Base-by-base conservation (phyloP, 2,113 vertebrate genomes). In the Thymallus thymallus region DNA sequence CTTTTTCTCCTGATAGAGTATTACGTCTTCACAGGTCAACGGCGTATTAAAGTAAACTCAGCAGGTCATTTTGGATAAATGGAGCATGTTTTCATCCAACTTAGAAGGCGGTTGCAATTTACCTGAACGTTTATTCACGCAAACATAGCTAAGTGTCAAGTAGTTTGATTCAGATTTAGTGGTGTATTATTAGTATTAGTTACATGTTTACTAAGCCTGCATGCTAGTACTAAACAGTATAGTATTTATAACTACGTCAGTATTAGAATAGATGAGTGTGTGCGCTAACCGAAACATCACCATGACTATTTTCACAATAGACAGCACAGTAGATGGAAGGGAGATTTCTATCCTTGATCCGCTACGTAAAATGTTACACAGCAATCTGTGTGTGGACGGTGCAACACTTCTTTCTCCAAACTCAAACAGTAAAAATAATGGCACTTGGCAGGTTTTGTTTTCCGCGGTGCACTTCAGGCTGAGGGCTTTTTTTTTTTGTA, bases 371-470 rank as follows among this genome's bases (percentile, higher is more conserved):
- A 85, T 71, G 73, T 82, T 71, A 74, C 72, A 29, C 69, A n/a
- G 76, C 79, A 89, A 86, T 90, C 83, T 10, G 16, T 51, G 12
- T 51, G 12, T 18, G 48, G 14, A 51, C 35, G 84, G 90, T 89
- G 68, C 91, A 94, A 92, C 87, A 86, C 90, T 94, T 94, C 90
- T 94, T 94, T 76, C 91, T 88, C 79, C 93, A 92, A 93, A 92
- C 82, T 93, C 94, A 93, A 89, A 92, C 93, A 82, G 90, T 88
- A 93, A 91, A 94, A 94, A 95, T 95, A 94, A 96, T 95, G 93
- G 88, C 90, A 95, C 78, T 95, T 95, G 95, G 94, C 94, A 95
- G 94, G 93, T 97, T 96, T 95, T 95, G 92, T 97, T 97, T 97
- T 95, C 93, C 94, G 94, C 92, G 93, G 90, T 90, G 90, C 92